Evolutionary conservation across 2,113 vertebrate species (phyloP), one percentile per base, ranked within the genome.

Genomic region (Corythaixoides concolor): DNA sequence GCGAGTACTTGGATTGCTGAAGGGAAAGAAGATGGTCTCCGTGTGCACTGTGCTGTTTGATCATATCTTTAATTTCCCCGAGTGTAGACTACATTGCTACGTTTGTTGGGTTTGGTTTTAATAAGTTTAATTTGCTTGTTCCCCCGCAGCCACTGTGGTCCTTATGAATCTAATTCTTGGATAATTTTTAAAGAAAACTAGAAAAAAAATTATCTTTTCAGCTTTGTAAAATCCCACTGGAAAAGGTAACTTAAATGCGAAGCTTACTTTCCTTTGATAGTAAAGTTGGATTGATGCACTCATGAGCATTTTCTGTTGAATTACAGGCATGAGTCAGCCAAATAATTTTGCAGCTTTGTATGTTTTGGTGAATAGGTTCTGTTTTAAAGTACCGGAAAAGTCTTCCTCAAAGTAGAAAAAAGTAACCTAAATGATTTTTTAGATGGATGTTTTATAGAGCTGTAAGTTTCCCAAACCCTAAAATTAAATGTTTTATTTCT

Each of bases 81-180:
- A 30, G 58, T 1, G 4, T 32, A 82, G 73, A 53, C 24, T 47
- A 50, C 5, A 12, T 62, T 89, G 50, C 41, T 87, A 4, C 47
- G 55, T 82, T 92, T 91, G 74, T 82, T 91, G 66, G 28, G n/a
- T 86, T 95, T 84, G 69, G n/a, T 45, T 95, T 59, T n/a, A 78
- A 26, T 33, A 17, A 60, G 45, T 87, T 82, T 89, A 92, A 89
- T 92, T 91, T 92, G 12, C 18, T 78, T 74, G 45, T 53, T 92
- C 66, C 21, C 60, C 87, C 72, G 77, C 62, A 88, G 89, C 30
- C 60, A 35, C 69, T 3, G 2, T 16, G 69, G 55, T 77, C 68
- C 60, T 89, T 93, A 56, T 19, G 56, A 78, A 66, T 45, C 5
- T 78, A 79, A 72, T 81, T 92, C 69, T 90, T 72, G 68, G 72